These are phyloP conservation scores for Cordylochernes scorpioides DNA, from an alignment of 2,888 invertebrate genomes.

Conservation along the genomic window DNA sequence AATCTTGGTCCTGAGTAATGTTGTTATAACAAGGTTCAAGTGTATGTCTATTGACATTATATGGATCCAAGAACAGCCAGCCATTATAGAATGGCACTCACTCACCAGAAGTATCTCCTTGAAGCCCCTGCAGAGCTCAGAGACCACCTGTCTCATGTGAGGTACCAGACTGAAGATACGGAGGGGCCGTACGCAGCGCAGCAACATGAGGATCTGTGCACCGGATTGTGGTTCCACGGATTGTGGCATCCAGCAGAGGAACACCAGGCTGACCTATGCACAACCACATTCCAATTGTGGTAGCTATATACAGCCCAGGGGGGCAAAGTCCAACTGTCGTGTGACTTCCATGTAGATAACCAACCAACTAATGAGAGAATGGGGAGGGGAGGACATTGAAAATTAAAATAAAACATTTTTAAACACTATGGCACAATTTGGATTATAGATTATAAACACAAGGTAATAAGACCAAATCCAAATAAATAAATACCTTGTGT, in stretches of 20 bases:
- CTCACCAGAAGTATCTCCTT: conserved; percentile 83
- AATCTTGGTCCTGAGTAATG: background rate
- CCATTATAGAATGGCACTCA: background rate
- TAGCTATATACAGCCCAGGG: too few species aligned
- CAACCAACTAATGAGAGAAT: too few species aligned
- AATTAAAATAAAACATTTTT: too few species aligned
- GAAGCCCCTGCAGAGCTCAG: conserved; percentile 88
- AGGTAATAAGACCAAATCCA: too few species aligned
- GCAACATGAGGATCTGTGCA: conserved; percentile 80
- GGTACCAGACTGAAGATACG: conserved; percentile 92
- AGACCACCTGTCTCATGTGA: conserved; percentile 96
- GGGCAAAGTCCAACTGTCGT: too few species aligned
- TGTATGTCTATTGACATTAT: background rate
- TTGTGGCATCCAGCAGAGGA: conserved; percentile 84
- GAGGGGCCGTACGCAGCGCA: conserved; percentile 79
- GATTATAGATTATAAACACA: too few species aligned
- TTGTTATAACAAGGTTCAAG: background rate
- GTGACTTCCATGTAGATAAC: too few species aligned
- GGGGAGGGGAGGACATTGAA: too few species aligned
- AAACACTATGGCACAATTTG: too few species aligned
- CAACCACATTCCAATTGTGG: background rate
- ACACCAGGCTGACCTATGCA: conserved; percentile 62
- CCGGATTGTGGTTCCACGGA: conserved; percentile 70
- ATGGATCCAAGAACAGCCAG: background rate
- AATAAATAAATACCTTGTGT: too few species aligned